Evolutionary conservation across 2,113 vertebrate species (phyloP).

Genomic region (Ciconia maguari): DNA sequence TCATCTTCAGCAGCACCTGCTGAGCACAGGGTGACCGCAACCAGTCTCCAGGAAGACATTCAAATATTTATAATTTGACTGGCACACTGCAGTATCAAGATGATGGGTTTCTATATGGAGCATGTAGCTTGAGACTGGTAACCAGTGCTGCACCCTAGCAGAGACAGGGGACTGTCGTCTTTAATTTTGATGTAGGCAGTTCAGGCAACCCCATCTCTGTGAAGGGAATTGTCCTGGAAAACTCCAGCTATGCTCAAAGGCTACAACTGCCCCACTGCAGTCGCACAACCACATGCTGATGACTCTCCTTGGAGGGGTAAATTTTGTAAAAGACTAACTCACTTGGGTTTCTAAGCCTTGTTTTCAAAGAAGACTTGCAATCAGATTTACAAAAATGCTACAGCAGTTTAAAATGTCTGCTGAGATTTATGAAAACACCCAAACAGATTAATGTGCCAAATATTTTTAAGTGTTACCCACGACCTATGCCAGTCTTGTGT

Average conservation of each 20-base stretch:
- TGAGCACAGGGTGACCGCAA: neutral
- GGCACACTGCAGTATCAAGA: neutral
- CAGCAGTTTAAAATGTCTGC: neutral
- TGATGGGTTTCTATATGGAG: neutral
- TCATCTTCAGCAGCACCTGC: neutral
- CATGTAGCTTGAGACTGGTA: neutral
- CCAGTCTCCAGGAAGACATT: neutral
- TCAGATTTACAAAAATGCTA: neutral
- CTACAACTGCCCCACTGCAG: neutral
- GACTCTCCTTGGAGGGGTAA: neutral
- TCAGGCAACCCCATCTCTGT: neutral
- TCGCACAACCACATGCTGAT: rapidly evolving
- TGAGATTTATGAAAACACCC: neutral
- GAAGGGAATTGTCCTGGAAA: neutral
- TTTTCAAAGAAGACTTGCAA: neutral
- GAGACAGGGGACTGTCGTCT: too few species aligned
- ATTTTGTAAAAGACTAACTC: neutral
- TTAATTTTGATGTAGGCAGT: neutral
- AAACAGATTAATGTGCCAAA: neutral
- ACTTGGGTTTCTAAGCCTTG: neutral
- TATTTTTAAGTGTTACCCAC: neutral
- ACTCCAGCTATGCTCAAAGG: neutral
- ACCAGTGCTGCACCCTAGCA: neutral
- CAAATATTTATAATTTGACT: neutral
- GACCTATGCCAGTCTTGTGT: too few species aligned